These are phyloP conservation scores for Dasyurus viverrinus DNA, from an alignment of 2,113 vertebrate species.

Conservation along the genomic window DNA sequence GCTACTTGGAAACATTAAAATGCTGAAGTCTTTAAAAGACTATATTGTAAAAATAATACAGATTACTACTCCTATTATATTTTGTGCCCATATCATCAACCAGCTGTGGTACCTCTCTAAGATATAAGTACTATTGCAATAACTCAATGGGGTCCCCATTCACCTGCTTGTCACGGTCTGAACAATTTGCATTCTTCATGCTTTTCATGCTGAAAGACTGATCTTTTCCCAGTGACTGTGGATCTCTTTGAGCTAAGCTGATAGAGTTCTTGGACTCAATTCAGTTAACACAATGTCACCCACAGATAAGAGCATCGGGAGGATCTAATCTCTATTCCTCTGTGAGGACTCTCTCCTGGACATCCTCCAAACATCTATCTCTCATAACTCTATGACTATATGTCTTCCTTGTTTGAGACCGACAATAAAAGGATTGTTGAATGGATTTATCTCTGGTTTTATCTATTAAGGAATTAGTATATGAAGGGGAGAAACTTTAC, in stretches of 20 bases:
- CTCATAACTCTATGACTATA: neutral
- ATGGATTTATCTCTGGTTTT: neutral
- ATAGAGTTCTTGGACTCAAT: neutral
- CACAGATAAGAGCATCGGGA: neutral
- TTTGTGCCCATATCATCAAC: neutral
- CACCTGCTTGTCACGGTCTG: neutral
- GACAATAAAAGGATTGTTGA: neutral
- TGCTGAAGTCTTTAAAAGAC: neutral
- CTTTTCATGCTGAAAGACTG: neutral
- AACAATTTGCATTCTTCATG: neutral
- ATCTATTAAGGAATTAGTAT: neutral
- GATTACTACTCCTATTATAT: neutral
- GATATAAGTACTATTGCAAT: neutral
- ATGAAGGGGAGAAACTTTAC: neutral
- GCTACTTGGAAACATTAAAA: neutral
- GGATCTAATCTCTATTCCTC: neutral
- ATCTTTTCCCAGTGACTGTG: neutral
- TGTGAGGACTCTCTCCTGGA: neutral
- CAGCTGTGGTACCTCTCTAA: neutral
- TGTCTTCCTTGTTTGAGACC: neutral
- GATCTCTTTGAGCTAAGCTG: neutral
- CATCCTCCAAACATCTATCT: neutral
- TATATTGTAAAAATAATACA: neutral
- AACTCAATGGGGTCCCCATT: neutral
- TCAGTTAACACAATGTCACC: neutral